Conservation (phyloP, 2,888 invertebrate species). For the Magallana nippona region DNA sequence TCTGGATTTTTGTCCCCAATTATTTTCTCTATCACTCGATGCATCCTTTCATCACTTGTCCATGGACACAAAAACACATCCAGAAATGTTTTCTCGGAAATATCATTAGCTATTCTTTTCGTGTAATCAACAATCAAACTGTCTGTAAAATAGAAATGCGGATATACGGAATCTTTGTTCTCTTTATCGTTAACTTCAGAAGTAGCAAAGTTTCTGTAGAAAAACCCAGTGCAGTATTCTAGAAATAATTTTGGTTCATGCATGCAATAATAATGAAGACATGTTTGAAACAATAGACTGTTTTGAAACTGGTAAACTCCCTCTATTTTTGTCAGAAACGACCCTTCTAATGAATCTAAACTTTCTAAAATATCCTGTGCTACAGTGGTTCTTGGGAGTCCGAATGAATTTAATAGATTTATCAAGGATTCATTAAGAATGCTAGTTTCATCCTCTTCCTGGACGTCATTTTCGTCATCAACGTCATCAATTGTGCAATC, state of each 20-base stretch:
- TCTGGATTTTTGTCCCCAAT: not conserved
- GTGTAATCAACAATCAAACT: not conserved
- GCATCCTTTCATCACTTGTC: slow-evolving; percentile 13
- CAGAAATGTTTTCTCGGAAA: not conserved
- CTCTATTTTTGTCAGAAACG: not conserved
- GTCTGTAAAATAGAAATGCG: not conserved
- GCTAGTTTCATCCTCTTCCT: not conserved
- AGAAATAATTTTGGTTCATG: not conserved
- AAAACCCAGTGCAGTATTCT: not conserved
- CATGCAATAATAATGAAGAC: not conserved
- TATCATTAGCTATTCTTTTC: slow-evolving; percentile 14
- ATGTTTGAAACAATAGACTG: slow-evolving; percentile 4
- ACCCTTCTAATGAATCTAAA: not conserved
- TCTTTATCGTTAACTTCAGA: not conserved
- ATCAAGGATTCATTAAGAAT: not conserved
- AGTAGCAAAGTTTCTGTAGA: not conserved
- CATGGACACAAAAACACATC: slow-evolving; percentile 10
- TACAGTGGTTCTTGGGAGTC: not conserved
- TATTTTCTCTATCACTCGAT: not conserved
- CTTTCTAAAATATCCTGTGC: not conserved
- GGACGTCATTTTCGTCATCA: too few relatives aligned
- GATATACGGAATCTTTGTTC: not conserved
- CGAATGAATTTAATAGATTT: not conserved
- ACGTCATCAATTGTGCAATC: not conserved
- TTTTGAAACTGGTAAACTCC: slow-evolving; percentile 15